Conservation (phyloP, 2,888 invertebrate genomes). For the Ceraclea dissimilis region DNA sequence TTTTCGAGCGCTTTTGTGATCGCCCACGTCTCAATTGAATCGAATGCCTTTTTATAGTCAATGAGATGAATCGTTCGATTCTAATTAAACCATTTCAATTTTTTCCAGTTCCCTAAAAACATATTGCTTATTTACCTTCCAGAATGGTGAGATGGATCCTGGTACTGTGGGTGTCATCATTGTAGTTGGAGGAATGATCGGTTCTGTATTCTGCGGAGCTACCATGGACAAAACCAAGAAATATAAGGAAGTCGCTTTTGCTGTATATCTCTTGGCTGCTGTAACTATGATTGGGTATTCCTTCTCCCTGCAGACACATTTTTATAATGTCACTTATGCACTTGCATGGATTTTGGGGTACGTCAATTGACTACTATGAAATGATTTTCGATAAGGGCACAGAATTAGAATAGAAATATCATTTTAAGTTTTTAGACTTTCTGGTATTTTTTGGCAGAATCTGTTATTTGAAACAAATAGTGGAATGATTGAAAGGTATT, state of each 20-base stretch:
- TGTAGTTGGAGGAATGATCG: slow-evolving; percentile 55
- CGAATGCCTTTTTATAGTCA: too few relatives aligned
- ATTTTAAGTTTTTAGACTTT: neutral
- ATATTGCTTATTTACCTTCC: too few relatives aligned
- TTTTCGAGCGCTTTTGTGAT: too few relatives aligned
- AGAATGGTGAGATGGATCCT: slow-evolving; percentile 47
- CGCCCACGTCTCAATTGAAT: too few relatives aligned
- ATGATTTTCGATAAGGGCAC: too few relatives aligned
- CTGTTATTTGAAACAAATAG: neutral
- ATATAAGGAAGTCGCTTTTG: slow-evolving; percentile 52
- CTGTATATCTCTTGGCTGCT: slow-evolving; percentile 52
- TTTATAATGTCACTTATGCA: neutral
- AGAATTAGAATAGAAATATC: too few relatives aligned
- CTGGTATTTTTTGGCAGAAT: neutral
- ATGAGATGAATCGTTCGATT: too few relatives aligned
- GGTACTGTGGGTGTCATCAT: slow-evolving; percentile 56
- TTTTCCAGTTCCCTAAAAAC: too few relatives aligned
- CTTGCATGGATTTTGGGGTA: slow-evolving; percentile 17
- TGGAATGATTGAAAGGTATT: too few relatives aligned
- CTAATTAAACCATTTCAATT: too few relatives aligned
- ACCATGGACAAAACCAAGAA: slow-evolving; percentile 57
- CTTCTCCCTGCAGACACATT: slow-evolving; percentile 37
- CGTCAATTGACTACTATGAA: slow-evolving; percentile 21
- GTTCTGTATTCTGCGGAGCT: slow-evolving; percentile 55
- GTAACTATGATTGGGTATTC: slow-evolving; percentile 55